phyloP scores from a whole-genome alignment of 2,113 vertebrate species.

The Ptilonorhynchus violaceus region DNA sequence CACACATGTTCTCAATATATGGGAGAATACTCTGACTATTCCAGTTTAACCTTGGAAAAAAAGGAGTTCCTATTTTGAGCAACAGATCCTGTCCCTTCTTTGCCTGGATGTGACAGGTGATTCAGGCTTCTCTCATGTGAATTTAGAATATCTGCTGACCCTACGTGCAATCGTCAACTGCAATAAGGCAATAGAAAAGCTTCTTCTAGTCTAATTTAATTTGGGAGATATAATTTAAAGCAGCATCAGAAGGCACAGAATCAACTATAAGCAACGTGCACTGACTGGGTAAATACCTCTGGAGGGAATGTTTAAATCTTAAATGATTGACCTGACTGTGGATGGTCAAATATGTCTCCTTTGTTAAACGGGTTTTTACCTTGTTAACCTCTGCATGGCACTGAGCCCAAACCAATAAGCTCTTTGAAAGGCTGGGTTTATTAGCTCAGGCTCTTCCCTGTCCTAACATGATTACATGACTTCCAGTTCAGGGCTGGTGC shows the following conservation, averaged over 20 bases:
- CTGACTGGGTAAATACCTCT: slow-evolving; percentile 32
- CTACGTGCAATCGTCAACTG: not conserved
- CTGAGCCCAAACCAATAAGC: slow-evolving; percentile 55
- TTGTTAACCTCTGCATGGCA: slow-evolving; percentile 56
- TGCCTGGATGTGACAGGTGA: not conserved
- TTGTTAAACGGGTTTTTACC: slow-evolving; percentile 49
- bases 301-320: slow-evolving; percentile 46
- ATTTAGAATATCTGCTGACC: not conserved
- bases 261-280: not conserved
- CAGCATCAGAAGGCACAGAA: not conserved
- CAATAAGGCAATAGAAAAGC: not conserved
- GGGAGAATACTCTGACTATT: not conserved
- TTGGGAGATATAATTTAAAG: slow-evolving; percentile 27
- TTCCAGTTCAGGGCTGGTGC: slow-evolving; percentile 21
- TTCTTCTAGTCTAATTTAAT: slow-evolving; percentile 4
- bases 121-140: not conserved
- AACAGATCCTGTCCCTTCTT: not conserved
- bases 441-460: slow-evolving; percentile 18
- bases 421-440: slow-evolving; percentile 28
- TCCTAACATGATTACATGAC: slow-evolving; percentile 24
- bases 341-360: slow-evolving; percentile 42
- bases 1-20: not conserved
- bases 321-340: slow-evolving; percentile 29
- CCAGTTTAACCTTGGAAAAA: not conserved
- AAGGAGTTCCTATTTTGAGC: not conserved